Evolutionary conservation across 1,140 invertebrate species (phyloP).

Genomic region (Rhynchophorus ferrugineus): DNA sequence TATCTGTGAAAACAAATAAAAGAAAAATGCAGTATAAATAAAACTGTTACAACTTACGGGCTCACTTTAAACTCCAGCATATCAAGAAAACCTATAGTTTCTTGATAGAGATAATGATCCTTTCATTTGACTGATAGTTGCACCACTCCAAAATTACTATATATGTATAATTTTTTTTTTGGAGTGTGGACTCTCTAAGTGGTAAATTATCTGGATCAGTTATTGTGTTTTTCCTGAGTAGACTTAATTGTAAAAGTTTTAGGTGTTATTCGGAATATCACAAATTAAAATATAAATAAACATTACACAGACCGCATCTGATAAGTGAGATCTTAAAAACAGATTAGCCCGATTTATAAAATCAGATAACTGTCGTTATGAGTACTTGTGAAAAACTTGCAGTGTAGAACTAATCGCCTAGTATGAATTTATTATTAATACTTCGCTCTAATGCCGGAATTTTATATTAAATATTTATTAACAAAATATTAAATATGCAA

Average conservation of each 20-base stretch:
- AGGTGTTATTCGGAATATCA: no score
- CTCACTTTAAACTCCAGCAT: constrained; percentile 7
- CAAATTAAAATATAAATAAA: no score
- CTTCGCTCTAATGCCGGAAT: no score
- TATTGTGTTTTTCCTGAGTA: constrained; percentile 20
- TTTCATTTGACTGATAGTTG: constrained; percentile 9
- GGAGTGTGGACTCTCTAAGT: constrained; percentile 1
- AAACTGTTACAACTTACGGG: constrained; percentile 18
- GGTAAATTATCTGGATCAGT: constrained; percentile 7
- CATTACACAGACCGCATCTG: no score
- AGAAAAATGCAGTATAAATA: constrained; percentile 20
- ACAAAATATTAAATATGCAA: no score
- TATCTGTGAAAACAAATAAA: constrained; percentile 7
- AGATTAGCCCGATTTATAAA: no score
- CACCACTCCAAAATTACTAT: constrained; percentile 1
- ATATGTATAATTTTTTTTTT: constrained; percentile 1
- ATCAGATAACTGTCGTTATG: no score
- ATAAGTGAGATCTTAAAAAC: no score
- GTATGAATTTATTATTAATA: no score
- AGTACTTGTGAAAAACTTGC: no score
- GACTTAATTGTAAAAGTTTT: constrained; percentile 14
- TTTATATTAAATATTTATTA: no score
- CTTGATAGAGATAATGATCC: constrained; percentile 15
- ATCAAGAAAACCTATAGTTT: constrained; percentile 23
- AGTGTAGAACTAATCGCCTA: no score